Percentiles rank a stretch among this genome's conserved stretches.
These are phyloP conservation scores for Camptogramma bilineatum DNA, from an alignment of 2,888 invertebrate genomes.

Conservation along the genomic window DNA sequence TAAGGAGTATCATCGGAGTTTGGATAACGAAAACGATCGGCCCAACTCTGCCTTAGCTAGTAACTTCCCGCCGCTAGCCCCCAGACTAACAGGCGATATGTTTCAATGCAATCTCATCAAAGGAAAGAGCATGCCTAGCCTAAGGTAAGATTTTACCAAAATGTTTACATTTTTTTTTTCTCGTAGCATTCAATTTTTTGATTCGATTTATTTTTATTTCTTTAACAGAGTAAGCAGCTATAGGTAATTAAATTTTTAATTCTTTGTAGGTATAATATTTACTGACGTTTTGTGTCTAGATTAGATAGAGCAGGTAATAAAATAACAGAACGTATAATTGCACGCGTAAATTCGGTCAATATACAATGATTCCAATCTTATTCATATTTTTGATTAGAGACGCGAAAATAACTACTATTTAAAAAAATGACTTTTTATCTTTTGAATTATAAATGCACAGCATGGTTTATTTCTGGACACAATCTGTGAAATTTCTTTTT, in stretches of 20 bases:
- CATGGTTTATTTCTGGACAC: constrained; percentile 72
- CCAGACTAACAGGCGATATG: constrained; percentile 79
- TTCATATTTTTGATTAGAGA: not conserved
- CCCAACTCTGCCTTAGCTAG: constrained; percentile 89
- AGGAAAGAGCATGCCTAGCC: constrained; percentile 98
- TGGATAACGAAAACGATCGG: constrained; percentile 92
- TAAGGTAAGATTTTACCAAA: constrained; percentile 88
- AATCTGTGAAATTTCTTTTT: constrained; percentile 69
- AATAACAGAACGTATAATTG: constrained; percentile 14
- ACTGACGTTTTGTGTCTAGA: constrained; percentile 16
- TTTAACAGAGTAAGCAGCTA: constrained; percentile 18
- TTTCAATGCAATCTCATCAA: constrained; percentile 91
- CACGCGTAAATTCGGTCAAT: constrained; percentile 13
- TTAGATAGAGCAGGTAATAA: constrained; percentile 12
- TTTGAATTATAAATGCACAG: constrained; percentile 61
- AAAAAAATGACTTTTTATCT: not conserved
- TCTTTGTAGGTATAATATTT: constrained; percentile 14
- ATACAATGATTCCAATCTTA: constrained; percentile 14
- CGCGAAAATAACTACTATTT: not conserved
- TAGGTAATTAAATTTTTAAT: constrained; percentile 17
- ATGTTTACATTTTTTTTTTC: constrained; percentile 17
- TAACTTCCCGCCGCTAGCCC: constrained; percentile 86
- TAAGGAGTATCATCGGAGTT: constrained; percentile 92
- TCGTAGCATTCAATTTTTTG: constrained; percentile 29
- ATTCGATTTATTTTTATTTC: constrained; percentile 20